Conservation (phyloP, 2,797 vertebrate genomes). For the Coracias cyanogaster region DNA sequence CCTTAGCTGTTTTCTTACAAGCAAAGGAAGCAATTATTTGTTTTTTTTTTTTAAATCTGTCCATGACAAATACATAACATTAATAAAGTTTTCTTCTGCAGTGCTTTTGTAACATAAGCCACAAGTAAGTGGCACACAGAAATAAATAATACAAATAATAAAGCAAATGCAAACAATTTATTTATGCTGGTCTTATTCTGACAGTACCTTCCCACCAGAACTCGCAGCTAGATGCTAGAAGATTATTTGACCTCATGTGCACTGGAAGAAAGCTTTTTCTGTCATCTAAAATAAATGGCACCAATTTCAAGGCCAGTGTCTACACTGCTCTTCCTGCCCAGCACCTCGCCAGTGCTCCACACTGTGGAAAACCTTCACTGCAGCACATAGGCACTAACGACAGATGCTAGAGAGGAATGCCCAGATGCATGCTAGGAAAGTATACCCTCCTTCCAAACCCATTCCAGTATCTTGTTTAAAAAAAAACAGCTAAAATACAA, state of each 20-base stretch:
- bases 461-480: background rate
- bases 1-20: conserved; percentile 35
- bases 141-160: background rate
- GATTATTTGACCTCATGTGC: background rate
- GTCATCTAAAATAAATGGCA: background rate
- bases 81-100: background rate
- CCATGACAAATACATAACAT: conserved; percentile 1
- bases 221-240: background rate
- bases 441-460: background rate
- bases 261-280: background rate
- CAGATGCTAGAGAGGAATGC: background rate
- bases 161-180: background rate
- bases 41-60: background rate
- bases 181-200: background rate
- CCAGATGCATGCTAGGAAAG: too few species aligned
- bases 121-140: background rate
- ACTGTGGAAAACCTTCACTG: background rate
- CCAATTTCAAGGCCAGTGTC: background rate
- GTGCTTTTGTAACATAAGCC: background rate
- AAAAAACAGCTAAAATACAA: background rate
- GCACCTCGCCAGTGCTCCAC: background rate
- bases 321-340: background rate
- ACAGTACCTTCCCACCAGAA: background rate
- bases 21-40: background rate
- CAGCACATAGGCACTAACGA: background rate